Percentiles rank a stretch among this genome's conserved stretches.
These are phyloP conservation scores for Chirona hameri DNA, from an alignment of 2,888 invertebrate genomes.

Conservation along the genomic window DNA sequence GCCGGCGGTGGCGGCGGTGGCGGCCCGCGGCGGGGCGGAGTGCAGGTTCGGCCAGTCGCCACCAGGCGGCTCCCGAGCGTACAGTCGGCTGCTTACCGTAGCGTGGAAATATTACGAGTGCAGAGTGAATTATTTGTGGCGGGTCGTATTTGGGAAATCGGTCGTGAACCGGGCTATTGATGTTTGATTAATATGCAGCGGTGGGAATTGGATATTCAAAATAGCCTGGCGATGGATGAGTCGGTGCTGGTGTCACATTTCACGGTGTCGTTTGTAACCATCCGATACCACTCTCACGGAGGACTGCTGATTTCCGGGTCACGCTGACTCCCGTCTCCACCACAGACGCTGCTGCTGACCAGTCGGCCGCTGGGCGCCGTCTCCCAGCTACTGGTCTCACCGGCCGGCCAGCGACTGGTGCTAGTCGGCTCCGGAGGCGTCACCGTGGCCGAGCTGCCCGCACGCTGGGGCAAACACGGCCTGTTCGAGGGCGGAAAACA, in stretches of 20 bases:
- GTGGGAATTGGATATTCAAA: no score
- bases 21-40: not conserved
- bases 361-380: constrained; percentile 66
- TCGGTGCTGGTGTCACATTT: no score
- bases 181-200: no score
- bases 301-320: no score
- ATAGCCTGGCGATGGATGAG: no score
- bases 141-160: no score
- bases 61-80: not conserved
- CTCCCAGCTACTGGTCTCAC: constrained; percentile 62
- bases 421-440: constrained; percentile 68
- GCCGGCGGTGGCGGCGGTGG: not conserved
- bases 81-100: not conserved
- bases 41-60: not conserved
- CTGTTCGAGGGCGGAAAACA: constrained; percentile 65
- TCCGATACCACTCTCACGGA: no score
- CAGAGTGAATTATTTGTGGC: no score
- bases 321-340: constrained; percentile 39
- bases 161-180: no score
- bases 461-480: constrained; percentile 65
- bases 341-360: constrained; percentile 65
- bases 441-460: constrained; percentile 65
- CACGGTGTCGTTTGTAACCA: no score
- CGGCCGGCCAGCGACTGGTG: constrained; percentile 62
- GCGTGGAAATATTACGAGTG: no score